phyloP scores from a whole-genome alignment of 2,113 vertebrate genomes.

The Perognathus longimembris region DNA sequence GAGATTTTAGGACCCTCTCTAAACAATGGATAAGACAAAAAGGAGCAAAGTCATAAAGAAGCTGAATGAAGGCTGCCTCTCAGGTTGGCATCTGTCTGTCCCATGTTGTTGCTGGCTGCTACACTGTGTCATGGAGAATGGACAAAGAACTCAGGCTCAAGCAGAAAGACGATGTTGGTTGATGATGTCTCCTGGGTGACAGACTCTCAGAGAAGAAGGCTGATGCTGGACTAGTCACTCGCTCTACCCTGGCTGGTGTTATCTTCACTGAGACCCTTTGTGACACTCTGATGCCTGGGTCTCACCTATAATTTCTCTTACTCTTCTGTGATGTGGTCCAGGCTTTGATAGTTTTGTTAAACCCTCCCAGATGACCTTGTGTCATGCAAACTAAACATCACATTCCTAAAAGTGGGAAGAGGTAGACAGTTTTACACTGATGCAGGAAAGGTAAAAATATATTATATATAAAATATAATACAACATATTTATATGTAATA shows the following conservation, averaged over 20 bases:
- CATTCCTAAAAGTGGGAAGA: not conserved
- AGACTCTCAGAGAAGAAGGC: not conserved
- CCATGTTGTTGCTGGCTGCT: accelerated
- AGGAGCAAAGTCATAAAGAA: not conserved
- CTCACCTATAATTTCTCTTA: not conserved
- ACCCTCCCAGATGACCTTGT: not conserved
- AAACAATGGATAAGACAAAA: not conserved
- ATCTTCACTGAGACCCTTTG: not conserved
- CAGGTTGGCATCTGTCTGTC: not conserved
- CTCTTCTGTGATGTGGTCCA: not conserved
- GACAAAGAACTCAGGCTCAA: not conserved
- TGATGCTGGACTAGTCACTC: not conserved
- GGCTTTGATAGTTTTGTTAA: not conserved
- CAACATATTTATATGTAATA: no score
- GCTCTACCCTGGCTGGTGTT: not conserved
- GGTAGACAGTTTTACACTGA: not conserved
- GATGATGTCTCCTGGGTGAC: not conserved
- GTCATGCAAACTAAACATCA: not conserved
- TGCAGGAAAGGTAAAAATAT: not conserved
- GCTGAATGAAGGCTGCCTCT: not conserved
- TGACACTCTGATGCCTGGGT: not conserved
- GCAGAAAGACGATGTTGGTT: not conserved
- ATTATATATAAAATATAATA: no score
- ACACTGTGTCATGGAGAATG: accelerated
- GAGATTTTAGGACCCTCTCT: not conserved